Evolutionary conservation across 2,888 invertebrate genomes (phyloP), one percentile per base, ranked within the genome.

Genomic region (Cantharis lateralis): DNA sequence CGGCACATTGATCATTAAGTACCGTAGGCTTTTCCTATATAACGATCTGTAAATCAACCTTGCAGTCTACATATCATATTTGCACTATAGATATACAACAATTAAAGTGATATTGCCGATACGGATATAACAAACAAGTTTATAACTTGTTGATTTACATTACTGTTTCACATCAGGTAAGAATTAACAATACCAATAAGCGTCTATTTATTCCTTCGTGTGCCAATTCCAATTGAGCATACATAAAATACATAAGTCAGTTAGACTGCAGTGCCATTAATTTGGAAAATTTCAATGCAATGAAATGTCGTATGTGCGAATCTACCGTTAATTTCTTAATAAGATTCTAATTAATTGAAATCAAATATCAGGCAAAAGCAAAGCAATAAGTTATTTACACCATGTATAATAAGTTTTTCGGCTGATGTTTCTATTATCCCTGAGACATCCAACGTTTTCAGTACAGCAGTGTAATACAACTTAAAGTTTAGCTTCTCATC

Each of bases 41-140:
- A 70, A 70, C 74, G 64, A 63, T 74, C 64, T 32, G 74, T 74
- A 74, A 74, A 74, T 74, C 74, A 74, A 26, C 63, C 48, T 70
- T 70, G 20, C 18, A 62, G 26, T 28, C 18, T 62, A 70, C 24
- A 28, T 28, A 71, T 66, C 18, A 66, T 20, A 18, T 18, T 20
- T 24, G 63, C 64, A 18, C 64, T 4, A 66, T 66, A 66, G 64
- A 24, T 66, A 66, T 66, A 20, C 16, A 66, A 16, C 24, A 66
- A 66, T 66, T 24, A 20, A 66, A 20, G 20, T 66, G 18, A 20
- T 24, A 20, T 66, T 66, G 10, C n/a, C n/a, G 20, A 64, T 18
- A 64, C 16, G 63, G 18, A 48, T 48, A 48, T 48, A 48, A 48
- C 48, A 48, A 48, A 48, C n/a, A 48, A 48, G 64, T n/a, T 66